Conservation (phyloP, 2,113 vertebrate genomes). For the Strigops habroptila region DNA sequence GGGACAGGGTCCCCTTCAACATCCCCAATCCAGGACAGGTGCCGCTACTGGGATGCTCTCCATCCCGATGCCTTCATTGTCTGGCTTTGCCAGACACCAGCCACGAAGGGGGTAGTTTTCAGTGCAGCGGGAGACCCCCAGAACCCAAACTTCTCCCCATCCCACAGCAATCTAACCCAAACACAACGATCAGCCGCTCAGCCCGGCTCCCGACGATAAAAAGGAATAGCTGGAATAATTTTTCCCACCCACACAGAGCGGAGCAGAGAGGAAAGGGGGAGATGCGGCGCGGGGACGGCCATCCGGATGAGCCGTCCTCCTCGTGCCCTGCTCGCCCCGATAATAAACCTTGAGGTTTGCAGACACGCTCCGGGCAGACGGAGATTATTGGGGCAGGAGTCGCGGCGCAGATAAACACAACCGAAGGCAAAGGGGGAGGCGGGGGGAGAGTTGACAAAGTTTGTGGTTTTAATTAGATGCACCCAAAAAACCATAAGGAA, state of each 20-base stretch:
- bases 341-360: conserved; percentile 78
- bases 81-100: background rate
- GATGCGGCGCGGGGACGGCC: background rate
- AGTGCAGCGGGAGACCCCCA: background rate
- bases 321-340: conserved; percentile 60
- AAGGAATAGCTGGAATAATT: conserved; percentile 71
- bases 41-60: background rate
- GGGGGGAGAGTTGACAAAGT: background rate
- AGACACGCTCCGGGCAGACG: conserved; percentile 58
- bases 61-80: fast-evolving
- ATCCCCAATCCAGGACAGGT: background rate
- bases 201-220: conserved; percentile 57
- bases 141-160: background rate
- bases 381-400: conserved; percentile 72
- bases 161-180: conserved; percentile 54
- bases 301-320: conserved; percentile 53
- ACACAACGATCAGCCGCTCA: conserved; percentile 22
- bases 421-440: background rate
- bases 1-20: background rate
- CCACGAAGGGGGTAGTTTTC: background rate
- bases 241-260: conserved; percentile 74
- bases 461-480: conserved; percentile 29
- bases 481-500: background rate
- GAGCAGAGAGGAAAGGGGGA: conserved; percentile 23
- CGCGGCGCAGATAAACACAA: conserved; percentile 65